Base-by-base conservation (phyloP, 1,140 invertebrate species). In the Lepidurus packardi region DNA sequence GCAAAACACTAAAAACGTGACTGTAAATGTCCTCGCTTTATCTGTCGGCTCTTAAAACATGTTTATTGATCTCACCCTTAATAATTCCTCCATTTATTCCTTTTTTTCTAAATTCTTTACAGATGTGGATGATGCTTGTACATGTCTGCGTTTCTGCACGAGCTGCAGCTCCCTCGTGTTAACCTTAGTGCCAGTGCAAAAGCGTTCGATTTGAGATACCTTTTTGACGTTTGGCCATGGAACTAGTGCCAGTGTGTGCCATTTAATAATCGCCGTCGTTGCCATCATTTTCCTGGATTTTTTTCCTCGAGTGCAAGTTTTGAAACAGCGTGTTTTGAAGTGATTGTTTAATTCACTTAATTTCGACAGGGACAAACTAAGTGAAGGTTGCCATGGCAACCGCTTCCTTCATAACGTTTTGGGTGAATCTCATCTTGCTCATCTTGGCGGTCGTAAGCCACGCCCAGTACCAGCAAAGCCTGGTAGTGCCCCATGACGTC, bases 401-500 rank as follows among this genome's bases (percentile, higher is more conserved):
- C 21, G 16, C 53, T n/a, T 21, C 21, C 21, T 21, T 65, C 16
- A n/a, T 7, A 13, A 65, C 53, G 53, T 7, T 65, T 65, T 7
- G 53, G 53, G 53, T 65, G 53, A 65, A 21, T 65, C 34, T 34
- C 34, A 3, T 34, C 3, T 65, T 65, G 53, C 53, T 65, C 53
- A 65, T 21, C 21, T 9, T 13, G 53, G 21, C 53, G 1, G 16
- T 65, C 3, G 21, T 65, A n/a, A 65, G 53, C 53, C 53, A 65
- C 53, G 53, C 53, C 53, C 53, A 65, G n/a, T 65, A 21, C 53
- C 53, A 65, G 80, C 80, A 81, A 75, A 79, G 78, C 79, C 73
- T 81, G 76, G 80, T 80, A 11, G 79, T 82, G n/a, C 79, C 81
- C 21, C 81, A 82, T 73, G 81, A 82, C 73, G 80, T 81, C 73